Evolutionary conservation across 2,888 invertebrate species (phyloP).

Genomic region (Caenorhabditis drosophilae): DNA sequence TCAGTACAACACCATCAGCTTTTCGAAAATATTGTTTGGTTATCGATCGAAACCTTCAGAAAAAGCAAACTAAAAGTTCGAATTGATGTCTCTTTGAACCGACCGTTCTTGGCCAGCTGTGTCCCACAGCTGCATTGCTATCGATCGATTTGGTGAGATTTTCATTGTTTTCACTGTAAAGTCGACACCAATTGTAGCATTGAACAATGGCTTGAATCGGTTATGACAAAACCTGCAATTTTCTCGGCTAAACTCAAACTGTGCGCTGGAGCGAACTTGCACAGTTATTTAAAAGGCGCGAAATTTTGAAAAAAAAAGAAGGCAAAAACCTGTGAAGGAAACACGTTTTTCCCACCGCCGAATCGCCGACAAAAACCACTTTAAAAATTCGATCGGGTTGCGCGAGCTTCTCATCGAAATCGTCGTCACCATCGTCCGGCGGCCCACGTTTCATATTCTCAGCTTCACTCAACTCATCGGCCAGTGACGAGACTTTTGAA

Average conservation of each 20-base stretch:
- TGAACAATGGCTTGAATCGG: slow-evolving; percentile 72
- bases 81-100: not conserved
- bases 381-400: slow-evolving; percentile 73
- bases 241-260: not conserved
- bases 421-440: not conserved
- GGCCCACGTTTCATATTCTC: slow-evolving; percentile 5
- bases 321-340: slow-evolving; percentile 73
- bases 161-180: slow-evolving; percentile 72
- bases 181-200: slow-evolving; percentile 74
- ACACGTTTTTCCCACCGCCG: slow-evolving; percentile 74
- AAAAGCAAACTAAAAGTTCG: not conserved
- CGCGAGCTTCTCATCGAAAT: slow-evolving; percentile 37
- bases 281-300: not conserved
- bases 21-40: slow-evolving; percentile 75
- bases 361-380: slow-evolving; percentile 74
- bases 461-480: slow-evolving; percentile 25
- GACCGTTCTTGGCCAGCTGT: slow-evolving; percentile 74
- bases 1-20: slow-evolving; percentile 74
- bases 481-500: slow-evolving; percentile 29
- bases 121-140: slow-evolving; percentile 73
- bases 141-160: slow-evolving; percentile 55
- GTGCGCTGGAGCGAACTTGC: not conserved
- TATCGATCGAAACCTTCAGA: slow-evolving; percentile 72
- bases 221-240: slow-evolving; percentile 71
- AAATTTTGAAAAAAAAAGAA: too few species aligned